Evolutionary conservation across 2,113 vertebrate genomes (phyloP), one percentile per base, ranked within the genome.

Genomic region (Zosterops borbonicus): DNA sequence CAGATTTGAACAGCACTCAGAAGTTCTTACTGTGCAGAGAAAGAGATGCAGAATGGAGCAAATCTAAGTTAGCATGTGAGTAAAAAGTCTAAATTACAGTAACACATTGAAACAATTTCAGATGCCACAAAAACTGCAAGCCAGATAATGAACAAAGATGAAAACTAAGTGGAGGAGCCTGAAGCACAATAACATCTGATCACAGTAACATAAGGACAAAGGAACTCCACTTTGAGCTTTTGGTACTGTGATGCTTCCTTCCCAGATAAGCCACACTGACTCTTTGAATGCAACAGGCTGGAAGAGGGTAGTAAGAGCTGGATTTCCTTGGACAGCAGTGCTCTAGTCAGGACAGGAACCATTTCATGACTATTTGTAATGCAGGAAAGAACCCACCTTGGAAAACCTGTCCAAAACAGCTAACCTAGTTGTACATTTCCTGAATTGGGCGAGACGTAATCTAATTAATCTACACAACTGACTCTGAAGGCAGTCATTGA

Each of bases 401-500:
- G 42, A 62, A 95, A 91, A 63, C 23, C 28, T 60, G n/a, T 58
- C 35, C 80, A 93, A 87, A 91, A 11, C 44, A 78, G 42, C 21
- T 19, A 90, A 90, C 70, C 73, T 58, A 80, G 23, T 6, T 35
- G 46, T 52, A 28, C n/a, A 49, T 39, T 89, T 73, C 73, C 89
- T 89, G 81, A 97, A 94, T 23, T 37, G 78, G 68, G 95, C 96
- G 44, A 75, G 78, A 95, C 44, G 59, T 37, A 80, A 79, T n/a
- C 67, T 89, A 95, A 97, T 97, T 93, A 89, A 87, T 90, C 93
- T 81, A 87, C 14, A 55, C 80, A 95, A 96, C 0, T 90, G 78
- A 94, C 53, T 92, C 63, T 95, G 92, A 97, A 96, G 97, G 84
- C 80, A 47, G 75, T 11, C 41, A 94, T 46, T 9, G 37, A 97